Base-by-base conservation (phyloP, 2,113 vertebrate genomes). In the Phodopus roborovskii region DNA sequence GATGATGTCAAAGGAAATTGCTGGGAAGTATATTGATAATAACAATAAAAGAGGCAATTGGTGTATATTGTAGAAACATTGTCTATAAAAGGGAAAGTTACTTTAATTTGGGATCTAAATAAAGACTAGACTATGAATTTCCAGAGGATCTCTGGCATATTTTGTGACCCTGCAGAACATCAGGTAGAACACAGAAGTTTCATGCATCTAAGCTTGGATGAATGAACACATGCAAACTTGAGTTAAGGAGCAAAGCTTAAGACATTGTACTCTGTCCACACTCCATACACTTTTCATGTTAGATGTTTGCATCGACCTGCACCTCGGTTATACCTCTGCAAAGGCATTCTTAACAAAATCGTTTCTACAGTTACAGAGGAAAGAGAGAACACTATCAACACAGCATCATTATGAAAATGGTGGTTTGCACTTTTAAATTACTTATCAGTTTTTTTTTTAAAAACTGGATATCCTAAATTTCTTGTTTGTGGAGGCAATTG, bases 381-480 rank as follows among this genome's bases (percentile, higher is more conserved):
- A 53, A n/a, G 24, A 48, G 36, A 68, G 42, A 77, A 58, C 3
- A 53, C 24, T 10, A 45, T 9, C 86, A 42, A 13, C 48, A 53
- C 7, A 68, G 10, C 11, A n/a, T 73, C 70, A 42, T 87, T 39
- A 19, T 42, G 45, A 92, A 87, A 56, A n/a, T 53, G 30, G 30
- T 22, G 16, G 81, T 83, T 71, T 90, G 73, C 48, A 10, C 16
- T 92, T 94, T 24, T 84, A 93, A 92, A 58, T 83, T 56, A 36
- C 60, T 90, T 56, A 71, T 50, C 75, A 75, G 28, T n/a, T 4
- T 73, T 74, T 81, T 30, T 78, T 93, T n/a, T n/a, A n/a, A n/a
- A 74, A 60, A 28, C 42, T 81, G 20, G 83, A 94, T 53, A 78
- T 30, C 33, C 9, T 62, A 33, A 81, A 24, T 74, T 62, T 71